phyloP scores from a whole-genome alignment of 1,140 invertebrate genomes.

The Vanessa atalanta region DNA sequence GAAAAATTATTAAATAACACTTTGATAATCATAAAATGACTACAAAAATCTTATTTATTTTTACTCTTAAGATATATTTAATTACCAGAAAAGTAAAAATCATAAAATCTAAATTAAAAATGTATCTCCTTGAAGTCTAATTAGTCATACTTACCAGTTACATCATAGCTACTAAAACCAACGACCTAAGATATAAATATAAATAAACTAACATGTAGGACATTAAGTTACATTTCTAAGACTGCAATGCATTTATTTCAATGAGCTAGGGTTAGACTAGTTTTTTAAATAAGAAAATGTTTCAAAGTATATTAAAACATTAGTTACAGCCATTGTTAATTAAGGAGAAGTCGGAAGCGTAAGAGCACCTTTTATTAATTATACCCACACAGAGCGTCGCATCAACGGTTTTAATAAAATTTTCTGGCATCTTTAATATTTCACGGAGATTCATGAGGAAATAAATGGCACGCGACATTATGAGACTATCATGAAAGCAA shows the following conservation, averaged over 20 bases:
- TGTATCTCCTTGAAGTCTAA: too few relatives aligned
- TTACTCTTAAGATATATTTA: too few relatives aligned
- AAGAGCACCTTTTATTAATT: slow-evolving; percentile 17
- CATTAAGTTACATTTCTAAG: background rate
- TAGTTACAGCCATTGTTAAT: background rate
- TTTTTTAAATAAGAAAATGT: background rate
- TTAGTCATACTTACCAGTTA: too few relatives aligned
- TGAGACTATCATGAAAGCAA: background rate
- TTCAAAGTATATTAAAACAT: slow-evolving; percentile 2
- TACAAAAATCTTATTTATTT: too few relatives aligned
- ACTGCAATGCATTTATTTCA: background rate
- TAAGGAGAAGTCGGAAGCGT: background rate
- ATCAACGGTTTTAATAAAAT: slow-evolving; percentile 31
- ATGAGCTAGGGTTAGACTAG: background rate
- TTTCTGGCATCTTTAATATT: slow-evolving; percentile 30
- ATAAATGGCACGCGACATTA: slow-evolving; percentile 11
- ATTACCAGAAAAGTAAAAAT: too few relatives aligned
- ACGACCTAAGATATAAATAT: too few relatives aligned
- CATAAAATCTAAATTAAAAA: too few relatives aligned
- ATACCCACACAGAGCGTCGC: slow-evolving; percentile 9
- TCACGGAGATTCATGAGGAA: slow-evolving; percentile 23
- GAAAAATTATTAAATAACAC: too few relatives aligned
- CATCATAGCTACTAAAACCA: too few relatives aligned
- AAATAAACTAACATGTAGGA: too few relatives aligned
- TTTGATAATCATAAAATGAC: too few relatives aligned